A percentile compares a stretch with the other conserved stretches of the same genome.
Conservation (phyloP, 1,140 invertebrate species). For the Apocrypta bakeri region DNA sequence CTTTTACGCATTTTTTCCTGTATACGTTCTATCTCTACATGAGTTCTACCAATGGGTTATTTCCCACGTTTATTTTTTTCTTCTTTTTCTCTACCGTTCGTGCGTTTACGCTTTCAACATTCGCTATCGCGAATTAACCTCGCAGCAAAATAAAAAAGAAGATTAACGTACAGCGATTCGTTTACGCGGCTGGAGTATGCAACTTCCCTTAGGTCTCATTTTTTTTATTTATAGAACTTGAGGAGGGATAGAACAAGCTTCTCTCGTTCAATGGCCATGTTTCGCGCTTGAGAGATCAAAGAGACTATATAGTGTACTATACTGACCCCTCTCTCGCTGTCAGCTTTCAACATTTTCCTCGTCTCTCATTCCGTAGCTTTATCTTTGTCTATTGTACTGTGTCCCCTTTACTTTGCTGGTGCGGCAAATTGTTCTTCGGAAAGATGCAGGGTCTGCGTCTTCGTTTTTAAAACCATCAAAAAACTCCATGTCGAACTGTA, state of each 20-base stretch:
- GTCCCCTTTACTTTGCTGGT: neutral
- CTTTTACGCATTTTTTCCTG: neutral
- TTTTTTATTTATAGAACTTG: constrained; percentile 42
- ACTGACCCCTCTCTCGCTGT: constrained; percentile 4
- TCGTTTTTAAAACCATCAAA: neutral
- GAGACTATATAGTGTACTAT: constrained; percentile 23
- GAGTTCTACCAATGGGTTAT: too few relatives aligned
- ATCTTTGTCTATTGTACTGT: neutral
- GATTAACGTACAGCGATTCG: neutral
- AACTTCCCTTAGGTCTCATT: constrained; percentile 13
- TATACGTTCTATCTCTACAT: too few relatives aligned
- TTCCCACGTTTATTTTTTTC: neutral
- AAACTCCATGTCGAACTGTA: neutral
- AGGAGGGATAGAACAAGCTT: neutral
- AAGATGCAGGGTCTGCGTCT: constrained; percentile 17
- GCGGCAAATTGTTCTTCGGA: neutral
- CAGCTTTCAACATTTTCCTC: constrained; percentile 11
- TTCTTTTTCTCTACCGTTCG: neutral
- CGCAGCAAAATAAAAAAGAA: neutral
- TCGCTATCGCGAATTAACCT: too few relatives aligned
- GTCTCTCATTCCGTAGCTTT: neutral
- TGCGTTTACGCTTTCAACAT: too few relatives aligned
- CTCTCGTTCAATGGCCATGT: constrained; percentile 53
- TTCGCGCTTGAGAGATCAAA: constrained; percentile 54
- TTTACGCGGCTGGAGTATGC: constrained; percentile 4